Conservation (phyloP, 1,140 invertebrate genomes). For the Marisa cornuarietis region DNA sequence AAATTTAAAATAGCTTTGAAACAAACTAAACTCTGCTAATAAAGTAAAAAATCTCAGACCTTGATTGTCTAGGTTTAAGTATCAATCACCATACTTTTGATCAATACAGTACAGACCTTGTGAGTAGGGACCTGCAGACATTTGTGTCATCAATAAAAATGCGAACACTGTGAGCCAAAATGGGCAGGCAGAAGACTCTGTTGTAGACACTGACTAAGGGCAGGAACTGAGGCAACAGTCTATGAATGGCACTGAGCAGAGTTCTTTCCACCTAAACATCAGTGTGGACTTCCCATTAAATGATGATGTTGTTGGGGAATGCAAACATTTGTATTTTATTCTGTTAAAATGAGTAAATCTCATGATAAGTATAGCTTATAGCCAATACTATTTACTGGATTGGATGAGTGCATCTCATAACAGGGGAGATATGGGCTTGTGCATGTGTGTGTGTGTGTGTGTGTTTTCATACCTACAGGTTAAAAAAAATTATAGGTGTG, state of each 20-base stretch:
- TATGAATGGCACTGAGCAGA: slow-evolving; percentile 3
- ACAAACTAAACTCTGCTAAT: no score
- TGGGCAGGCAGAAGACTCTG: slow-evolving; percentile 30
- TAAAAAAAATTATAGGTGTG: no score
- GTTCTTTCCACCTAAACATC: slow-evolving; percentile 14
- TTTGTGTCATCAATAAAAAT: slow-evolving; percentile 37
- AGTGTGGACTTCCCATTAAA: background rate
- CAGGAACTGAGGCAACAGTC: slow-evolving; percentile 13
- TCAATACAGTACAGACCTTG: background rate
- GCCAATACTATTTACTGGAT: background rate
- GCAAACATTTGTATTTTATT: background rate
- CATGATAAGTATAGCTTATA: no score
- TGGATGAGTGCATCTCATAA: background rate
- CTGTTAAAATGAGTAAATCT: no score
- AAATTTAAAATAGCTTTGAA: no score
- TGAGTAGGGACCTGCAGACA: slow-evolving; percentile 32
- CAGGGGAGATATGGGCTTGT: background rate
- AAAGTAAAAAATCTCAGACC: no score
- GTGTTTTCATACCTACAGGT: background rate
- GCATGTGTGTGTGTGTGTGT: background rate
- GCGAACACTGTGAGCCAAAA: slow-evolving; percentile 39
- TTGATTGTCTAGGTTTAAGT: no score
- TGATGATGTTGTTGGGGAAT: background rate
- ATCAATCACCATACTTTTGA: background rate
- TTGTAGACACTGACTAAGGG: background rate